Base-by-base conservation (phyloP, 2,113 vertebrate species). In the Glaucomys volans region DNA sequence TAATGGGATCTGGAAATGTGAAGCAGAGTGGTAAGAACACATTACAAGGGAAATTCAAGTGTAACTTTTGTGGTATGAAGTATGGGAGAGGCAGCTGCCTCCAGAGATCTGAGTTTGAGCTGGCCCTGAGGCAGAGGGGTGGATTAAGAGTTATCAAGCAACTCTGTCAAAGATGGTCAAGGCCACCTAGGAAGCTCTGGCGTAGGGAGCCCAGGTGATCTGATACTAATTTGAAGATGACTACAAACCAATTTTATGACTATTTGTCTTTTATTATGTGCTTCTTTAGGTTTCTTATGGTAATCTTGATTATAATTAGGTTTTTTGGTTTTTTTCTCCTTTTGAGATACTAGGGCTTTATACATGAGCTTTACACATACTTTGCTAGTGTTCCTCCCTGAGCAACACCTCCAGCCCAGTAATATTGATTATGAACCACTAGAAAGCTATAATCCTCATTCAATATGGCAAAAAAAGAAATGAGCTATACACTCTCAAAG, bases 41-140 rank as follows among this genome's bases (percentile, higher is more conserved):
- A 14, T 62, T 40, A 5, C 35, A 37, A 11, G 57, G 40, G 24
- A 62, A 62, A 62, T 62, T 28, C 8, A 59, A 32, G 26, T 37
- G 8, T 3, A 42, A 28, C 18, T 84, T 64, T 74, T 44, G 8
- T 50, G 12, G n/a, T 47, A 0, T 0, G 0, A 59, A 24, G 1
- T 40, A 7, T 14, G 10, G 11, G 22, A 66, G 26, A 86, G 1
- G 11, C 0, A 2, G 1, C 50, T 74, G 18, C 26, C 69, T 26
- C 32, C 47, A 14, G 42, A 66, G 57, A 20, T 2, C 13, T 79
- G 57, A 57, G 2, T 5, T 42, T 1, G 12, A 17, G 28, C 17
- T 11, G 0, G 5, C 4, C 24, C 2, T 8, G 12, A 20, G 20
- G 13, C 4, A 54, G 12, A 32, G 22, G 1, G 59, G 13, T 80